Evolutionary conservation across 2,797 vertebrate genomes (phyloP).

Genomic region (Sylvilagus floridanus): DNA sequence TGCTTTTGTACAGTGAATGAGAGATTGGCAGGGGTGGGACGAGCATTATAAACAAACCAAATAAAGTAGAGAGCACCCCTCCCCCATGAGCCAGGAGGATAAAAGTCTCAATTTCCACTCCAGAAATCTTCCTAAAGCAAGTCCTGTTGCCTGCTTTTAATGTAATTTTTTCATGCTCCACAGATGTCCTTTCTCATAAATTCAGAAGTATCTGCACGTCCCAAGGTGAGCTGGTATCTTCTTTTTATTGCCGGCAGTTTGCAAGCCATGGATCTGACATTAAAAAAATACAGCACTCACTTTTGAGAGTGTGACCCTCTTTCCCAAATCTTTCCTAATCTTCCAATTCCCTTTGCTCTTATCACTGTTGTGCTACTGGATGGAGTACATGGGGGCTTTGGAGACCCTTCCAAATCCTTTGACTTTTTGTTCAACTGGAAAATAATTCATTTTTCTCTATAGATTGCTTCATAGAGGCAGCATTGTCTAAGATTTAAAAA

Average conservation of each 20-base stretch:
- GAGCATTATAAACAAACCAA: neutral
- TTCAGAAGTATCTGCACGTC: conserved; percentile 66
- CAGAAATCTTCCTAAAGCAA: neutral
- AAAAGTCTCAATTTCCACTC: neutral
- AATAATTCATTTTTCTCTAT: conserved; percentile 27
- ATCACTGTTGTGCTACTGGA: neutral
- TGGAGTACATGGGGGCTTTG: neutral
- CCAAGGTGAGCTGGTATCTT: conserved; percentile 75
- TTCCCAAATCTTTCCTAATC: neutral
- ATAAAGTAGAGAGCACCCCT: no score
- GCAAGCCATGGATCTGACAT: conserved; percentile 66
- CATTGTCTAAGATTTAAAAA: conserved; percentile 26
- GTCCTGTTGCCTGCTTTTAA: conserved; percentile 24
- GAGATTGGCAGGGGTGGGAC: fast-evolving
- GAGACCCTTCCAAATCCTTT: neutral
- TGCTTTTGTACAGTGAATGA: neutral
- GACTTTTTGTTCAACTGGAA: neutral
- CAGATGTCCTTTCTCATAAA: conserved; percentile 75
- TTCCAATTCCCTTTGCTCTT: conserved; percentile 9
- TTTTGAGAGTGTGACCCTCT: conserved; percentile 58
- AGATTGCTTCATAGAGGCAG: neutral
- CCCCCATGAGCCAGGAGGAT: neutral
- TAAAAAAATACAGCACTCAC: conserved; percentile 50
- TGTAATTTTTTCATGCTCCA: conserved; percentile 41
- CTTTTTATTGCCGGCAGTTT: conserved; percentile 76